phyloP scores from a whole-genome alignment of 2,888 invertebrate species.

The Caenorhabditis doughertyi region DNA sequence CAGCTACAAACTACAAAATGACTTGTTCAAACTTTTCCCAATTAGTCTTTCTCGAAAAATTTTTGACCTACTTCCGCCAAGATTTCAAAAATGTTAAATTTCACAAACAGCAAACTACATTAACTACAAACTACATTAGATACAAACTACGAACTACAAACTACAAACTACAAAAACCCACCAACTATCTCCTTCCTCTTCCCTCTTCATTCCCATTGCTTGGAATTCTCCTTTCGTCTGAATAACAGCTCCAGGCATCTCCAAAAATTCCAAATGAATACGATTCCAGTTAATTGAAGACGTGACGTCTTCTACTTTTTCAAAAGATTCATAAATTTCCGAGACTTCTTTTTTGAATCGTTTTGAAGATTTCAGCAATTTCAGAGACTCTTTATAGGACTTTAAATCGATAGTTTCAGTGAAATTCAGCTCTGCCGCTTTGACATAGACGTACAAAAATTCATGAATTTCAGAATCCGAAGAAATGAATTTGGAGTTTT shows the following conservation, averaged over 20 bases:
- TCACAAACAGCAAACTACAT: too few relatives aligned
- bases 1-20: too few relatives aligned
- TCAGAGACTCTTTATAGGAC: slow-evolving; percentile 4
- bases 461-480: background rate
- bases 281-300: background rate
- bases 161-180: too few relatives aligned
- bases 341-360: background rate
- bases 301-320: background rate
- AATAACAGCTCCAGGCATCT: slow-evolving; percentile 8
- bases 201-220: background rate
- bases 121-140: too few relatives aligned
- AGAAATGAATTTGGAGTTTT: background rate
- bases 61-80: too few relatives aligned
- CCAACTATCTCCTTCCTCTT: slow-evolving; percentile 8
- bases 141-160: too few relatives aligned
- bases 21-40: background rate
- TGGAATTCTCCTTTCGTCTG: slow-evolving; percentile 1
- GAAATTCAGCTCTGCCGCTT: slow-evolving; percentile 12
- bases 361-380: background rate
- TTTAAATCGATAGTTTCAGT: background rate
- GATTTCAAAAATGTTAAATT: too few relatives aligned
- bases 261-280: background rate
- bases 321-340: background rate
- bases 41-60: background rate
- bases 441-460: background rate